These are phyloP conservation scores for Sus scrofa DNA, from an alignment of 2,113 vertebrate species.

Conservation along the genomic window T2T-Sscrofa CM000818.6:109621001-109621500, in stretches of 20 bases:
- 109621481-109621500: background rate
- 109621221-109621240: no score
- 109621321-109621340: no score
- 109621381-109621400: no score
- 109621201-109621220: background rate
- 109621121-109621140: background rate
- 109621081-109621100: background rate
- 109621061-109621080: conserved; percentile 26
- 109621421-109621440: no score
- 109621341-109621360: no score
- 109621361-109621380: no score
- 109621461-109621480: background rate
- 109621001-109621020: background rate
- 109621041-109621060: background rate
- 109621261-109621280: no score
- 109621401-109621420: no score
- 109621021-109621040: background rate
- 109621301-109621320: no score
- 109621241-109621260: no score
- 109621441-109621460: background rate
- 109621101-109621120: background rate
- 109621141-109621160: background rate
- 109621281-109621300: no score
- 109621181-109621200: background rate
- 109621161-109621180: background rate